Percentiles rank a stretch among this genome's conserved stretches.
Conservation (phyloP, 2,888 invertebrate genomes). For the Stomorhina lunata region DNA sequence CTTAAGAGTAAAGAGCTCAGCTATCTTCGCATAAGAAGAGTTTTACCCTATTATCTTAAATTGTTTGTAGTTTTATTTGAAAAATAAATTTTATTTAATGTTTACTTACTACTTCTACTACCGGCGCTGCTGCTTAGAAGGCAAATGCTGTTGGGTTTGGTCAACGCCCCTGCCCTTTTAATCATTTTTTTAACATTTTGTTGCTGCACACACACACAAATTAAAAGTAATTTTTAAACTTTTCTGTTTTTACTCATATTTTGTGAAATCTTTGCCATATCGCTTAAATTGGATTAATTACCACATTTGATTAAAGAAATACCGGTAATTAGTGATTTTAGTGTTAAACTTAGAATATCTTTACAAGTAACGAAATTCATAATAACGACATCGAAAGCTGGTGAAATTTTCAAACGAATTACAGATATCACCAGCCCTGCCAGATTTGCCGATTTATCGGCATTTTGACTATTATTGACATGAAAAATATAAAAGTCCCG, state of each 20-base stretch:
- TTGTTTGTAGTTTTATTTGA: background rate
- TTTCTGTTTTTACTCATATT: background rate
- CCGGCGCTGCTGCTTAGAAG: background rate
- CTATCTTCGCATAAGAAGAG: background rate
- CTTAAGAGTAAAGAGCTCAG: slow-evolving; percentile 5
- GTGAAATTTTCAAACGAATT: too few species aligned
- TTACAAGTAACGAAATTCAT: too few species aligned
- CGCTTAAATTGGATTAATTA: background rate
- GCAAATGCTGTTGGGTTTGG: slow-evolving; percentile 44
- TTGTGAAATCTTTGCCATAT: background rate
- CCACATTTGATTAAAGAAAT: too few species aligned
- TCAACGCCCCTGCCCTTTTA: slow-evolving; percentile 62
- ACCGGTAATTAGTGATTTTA: too few species aligned
- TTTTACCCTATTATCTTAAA: background rate
- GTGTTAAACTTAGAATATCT: too few species aligned
- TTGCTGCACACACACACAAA: background rate
- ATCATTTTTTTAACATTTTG: background rate
- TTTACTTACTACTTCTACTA: background rate
- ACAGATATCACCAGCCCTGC: too few species aligned
- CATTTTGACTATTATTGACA: too few species aligned
- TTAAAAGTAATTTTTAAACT: background rate
- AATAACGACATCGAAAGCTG: too few species aligned
- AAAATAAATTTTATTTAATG: slow-evolving; percentile 1
- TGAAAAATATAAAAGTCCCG: too few species aligned
- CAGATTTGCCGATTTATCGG: too few species aligned